Evolutionary conservation across 2,113 vertebrate species (phyloP).

Genomic region (Python bivittatus): DNA sequence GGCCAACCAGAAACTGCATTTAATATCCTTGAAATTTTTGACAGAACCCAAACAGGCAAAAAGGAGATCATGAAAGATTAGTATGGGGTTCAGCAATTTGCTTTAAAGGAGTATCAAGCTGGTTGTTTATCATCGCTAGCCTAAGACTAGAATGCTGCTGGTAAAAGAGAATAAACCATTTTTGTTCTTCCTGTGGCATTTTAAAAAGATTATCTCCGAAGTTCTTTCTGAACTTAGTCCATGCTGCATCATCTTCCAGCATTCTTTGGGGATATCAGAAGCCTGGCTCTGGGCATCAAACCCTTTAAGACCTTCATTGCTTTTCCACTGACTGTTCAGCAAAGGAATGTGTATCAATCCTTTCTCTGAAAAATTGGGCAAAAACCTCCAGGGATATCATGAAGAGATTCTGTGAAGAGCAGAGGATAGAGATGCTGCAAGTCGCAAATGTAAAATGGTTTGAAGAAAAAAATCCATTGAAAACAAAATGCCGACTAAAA

Average conservation of each 20-base stretch:
- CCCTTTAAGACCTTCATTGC: constrained; percentile 18
- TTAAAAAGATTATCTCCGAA: not conserved
- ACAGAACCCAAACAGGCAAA: not conserved
- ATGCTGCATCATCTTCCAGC: not conserved
- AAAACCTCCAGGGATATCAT: constrained; percentile 53
- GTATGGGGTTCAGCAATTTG: not conserved
- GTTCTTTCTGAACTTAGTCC: not conserved
- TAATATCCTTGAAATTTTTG: not conserved
- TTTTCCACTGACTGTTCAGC: not conserved
- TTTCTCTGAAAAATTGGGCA: constrained; percentile 30
- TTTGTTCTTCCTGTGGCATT: not conserved
- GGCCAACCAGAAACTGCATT: not conserved
- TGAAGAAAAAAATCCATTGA: constrained; percentile 20
- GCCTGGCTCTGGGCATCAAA: not conserved
- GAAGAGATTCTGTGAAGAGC: constrained; percentile 51
- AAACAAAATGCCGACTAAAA: constrained; percentile 27
- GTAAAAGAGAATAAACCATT: not conserved
- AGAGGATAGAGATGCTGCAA: constrained; percentile 52
- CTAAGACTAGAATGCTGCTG: not conserved
- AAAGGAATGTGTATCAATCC: constrained; percentile 44
- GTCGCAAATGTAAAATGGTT: constrained; percentile 37
- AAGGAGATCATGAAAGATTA: not conserved
- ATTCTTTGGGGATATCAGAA: constrained; percentile 15
- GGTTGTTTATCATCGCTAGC: not conserved
- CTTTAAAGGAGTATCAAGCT: not conserved